phyloP scores from a whole-genome alignment of 2,113 vertebrate genomes.

The Otocyon megalotis region DNA sequence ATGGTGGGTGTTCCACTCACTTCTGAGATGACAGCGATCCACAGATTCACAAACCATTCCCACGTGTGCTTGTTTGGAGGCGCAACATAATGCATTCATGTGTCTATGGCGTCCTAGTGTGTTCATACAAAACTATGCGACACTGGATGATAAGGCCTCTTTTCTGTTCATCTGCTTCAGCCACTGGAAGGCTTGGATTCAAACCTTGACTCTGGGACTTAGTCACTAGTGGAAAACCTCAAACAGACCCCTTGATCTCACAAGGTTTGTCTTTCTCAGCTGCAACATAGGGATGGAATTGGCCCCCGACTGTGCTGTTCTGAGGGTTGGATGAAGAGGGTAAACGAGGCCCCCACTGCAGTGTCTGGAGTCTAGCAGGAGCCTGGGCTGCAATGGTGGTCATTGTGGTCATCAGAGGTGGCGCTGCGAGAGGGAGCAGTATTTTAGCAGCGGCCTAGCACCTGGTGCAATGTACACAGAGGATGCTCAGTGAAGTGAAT shows the following conservation, averaged over 20 bases:
- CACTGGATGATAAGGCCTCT: neutral
- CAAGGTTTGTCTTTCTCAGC: neutral
- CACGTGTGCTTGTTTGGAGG: neutral
- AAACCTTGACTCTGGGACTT: neutral
- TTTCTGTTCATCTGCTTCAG: neutral
- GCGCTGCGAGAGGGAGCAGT: neutral
- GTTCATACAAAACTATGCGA: neutral
- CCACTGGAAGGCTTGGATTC: neutral
- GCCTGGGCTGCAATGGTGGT: fast-evolving
- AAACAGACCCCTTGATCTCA: neutral
- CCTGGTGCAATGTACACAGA: neutral
- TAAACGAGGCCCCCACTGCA: fast-evolving
- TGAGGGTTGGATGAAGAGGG: neutral
- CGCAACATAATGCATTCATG: fast-evolving
- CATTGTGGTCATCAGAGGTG: fast-evolving
- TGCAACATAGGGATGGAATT: neutral
- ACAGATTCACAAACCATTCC: neutral
- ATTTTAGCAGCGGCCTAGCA: neutral
- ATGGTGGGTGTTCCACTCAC: neutral
- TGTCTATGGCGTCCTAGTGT: neutral
- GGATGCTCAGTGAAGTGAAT: neutral
- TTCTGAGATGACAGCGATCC: neutral
- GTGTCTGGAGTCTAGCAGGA: neutral
- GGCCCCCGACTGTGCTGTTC: neutral
- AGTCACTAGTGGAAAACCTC: neutral